Base-by-base conservation (phyloP, 2,888 invertebrate genomes). In the Disparrhopalites patrizii region DNA sequence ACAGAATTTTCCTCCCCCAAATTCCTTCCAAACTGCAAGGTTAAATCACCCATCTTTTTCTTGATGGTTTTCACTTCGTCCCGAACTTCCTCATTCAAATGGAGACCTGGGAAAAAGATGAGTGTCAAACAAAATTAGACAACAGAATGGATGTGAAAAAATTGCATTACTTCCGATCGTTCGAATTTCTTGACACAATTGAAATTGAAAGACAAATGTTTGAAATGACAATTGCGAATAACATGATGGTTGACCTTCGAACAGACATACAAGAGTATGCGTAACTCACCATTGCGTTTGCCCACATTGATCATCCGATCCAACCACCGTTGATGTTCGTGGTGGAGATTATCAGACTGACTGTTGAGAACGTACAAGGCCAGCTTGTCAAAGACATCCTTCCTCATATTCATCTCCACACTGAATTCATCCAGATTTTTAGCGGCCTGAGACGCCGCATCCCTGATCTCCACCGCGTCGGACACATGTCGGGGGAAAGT, bases 341-440 rank as follows among this genome's bases (percentile, higher is more conserved):
- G 74, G 55, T 75, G 73, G 20, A 79, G 66, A 20, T 58, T 63
- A 54, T 76, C 76, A 8, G 74, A 75, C 4, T 58, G 27, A 3
- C 69, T 72, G 36, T 74, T 73, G 64, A 76, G 76, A 10, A 78
- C 77, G 65, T 77, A 78, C 5, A 77, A 76, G 33, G 79, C 76
- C 36, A 81, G 71, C 38, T 78, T 77, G 66, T 81, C 79, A 76
- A 82, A 81, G 7, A 81, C 78, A 76, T 81, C 81, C 68, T 80
- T 79, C 52, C 80, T 73, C 81, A 82, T 81, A 73, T 80, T 79
- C 77, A 80, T 78, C 70, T 81, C 81, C 0, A 81, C 81, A 76
- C 79, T 79, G 77, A 80, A 80, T 54, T 80, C 80, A 18, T 80
- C 79, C 23, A 82, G 73, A 61, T 78, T 78, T 67, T 79, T 78